Evolutionary conservation across 2,797 vertebrate genomes (phyloP).

Genomic region (Tinamus major): DNA sequence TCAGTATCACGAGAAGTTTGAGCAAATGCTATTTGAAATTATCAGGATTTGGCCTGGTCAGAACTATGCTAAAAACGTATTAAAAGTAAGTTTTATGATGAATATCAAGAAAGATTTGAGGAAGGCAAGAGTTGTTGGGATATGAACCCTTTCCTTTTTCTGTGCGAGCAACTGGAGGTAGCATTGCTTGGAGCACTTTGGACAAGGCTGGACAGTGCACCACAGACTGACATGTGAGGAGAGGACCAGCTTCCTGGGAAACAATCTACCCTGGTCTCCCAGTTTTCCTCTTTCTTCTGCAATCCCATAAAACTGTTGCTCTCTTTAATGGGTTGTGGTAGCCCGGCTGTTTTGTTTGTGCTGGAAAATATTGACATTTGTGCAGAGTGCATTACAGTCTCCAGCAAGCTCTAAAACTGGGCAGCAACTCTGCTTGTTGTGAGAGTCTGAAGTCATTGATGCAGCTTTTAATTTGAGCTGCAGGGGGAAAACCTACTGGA

Average conservation of each 20-base stretch:
- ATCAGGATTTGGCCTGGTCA: neutral
- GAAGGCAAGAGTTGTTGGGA: neutral
- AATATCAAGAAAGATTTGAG: neutral
- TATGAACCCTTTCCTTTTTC: neutral
- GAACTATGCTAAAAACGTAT: neutral
- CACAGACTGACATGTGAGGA: neutral
- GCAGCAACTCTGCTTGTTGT: neutral
- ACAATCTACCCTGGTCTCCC: neutral
- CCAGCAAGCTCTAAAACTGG: neutral
- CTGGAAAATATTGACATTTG: rapidly evolving
- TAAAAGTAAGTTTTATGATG: neutral
- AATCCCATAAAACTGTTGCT: neutral
- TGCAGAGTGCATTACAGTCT: neutral
- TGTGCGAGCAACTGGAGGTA: neutral
- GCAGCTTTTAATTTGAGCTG: neutral
- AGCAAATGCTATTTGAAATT: rapidly evolving
- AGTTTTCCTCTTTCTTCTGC: neutral
- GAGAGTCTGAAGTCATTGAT: neutral
- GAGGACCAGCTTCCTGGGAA: neutral
- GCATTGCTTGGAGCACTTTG: neutral
- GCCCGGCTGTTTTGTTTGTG: neutral
- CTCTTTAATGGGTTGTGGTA: neutral
- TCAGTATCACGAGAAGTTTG: neutral
- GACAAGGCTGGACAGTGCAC: neutral
- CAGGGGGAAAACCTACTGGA: neutral